Conservation (phyloP, 2,113 vertebrate species). For the Prinia subflava region DNA sequence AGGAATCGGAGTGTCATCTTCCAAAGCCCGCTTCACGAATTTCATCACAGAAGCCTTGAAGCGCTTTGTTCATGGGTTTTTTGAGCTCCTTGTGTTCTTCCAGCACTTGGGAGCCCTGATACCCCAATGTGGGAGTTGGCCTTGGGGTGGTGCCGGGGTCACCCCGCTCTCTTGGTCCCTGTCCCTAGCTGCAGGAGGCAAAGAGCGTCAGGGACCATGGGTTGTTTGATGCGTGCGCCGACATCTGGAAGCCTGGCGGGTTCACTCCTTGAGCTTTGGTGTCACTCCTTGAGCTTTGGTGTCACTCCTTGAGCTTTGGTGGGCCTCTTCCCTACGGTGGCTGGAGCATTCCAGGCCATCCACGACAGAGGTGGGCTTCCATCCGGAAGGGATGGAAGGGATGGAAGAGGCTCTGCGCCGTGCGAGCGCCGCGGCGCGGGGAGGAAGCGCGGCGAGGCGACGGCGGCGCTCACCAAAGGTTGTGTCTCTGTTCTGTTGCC, state of each 20-base stretch:
- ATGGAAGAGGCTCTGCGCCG: too few species aligned
- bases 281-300: too few species aligned
- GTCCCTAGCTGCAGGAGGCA: background rate
- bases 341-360: background rate
- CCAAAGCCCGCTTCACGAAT: background rate
- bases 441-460: background rate
- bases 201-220: background rate
- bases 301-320: background rate
- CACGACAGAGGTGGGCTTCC: fast-evolving
- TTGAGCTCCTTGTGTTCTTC: background rate
- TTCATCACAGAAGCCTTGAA: background rate
- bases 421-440: too few species aligned
- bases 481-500: slow-evolving; percentile 59
- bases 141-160: background rate
- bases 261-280: background rate
- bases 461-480: slow-evolving; percentile 37
- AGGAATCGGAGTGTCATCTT: background rate
- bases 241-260: background rate
- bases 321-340: background rate
- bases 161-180: fast-evolving
- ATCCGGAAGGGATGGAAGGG: too few species aligned
- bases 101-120: background rate
- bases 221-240: background rate
- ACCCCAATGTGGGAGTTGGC: background rate
- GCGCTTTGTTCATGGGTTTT: background rate